Evolutionary conservation across 2,888 invertebrate genomes (phyloP).

Genomic region (Branchellion lobata): DNA sequence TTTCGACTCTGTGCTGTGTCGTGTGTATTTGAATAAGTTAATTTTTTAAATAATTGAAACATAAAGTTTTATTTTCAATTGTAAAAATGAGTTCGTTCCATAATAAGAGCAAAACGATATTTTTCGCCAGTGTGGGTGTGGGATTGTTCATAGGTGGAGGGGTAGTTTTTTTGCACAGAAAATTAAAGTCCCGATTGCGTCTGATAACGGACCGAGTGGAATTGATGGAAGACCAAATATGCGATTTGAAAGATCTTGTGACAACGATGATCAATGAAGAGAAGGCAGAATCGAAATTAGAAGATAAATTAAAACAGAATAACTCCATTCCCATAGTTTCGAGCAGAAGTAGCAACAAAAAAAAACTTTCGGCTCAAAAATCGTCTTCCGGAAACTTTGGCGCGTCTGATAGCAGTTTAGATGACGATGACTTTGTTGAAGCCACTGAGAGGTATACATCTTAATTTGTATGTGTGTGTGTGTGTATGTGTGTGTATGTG

Average conservation of each 20-base stretch:
- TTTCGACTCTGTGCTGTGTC: too few species aligned
- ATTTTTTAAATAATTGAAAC: too few species aligned
- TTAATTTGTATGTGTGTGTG: too few species aligned
- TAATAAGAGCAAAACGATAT: background rate
- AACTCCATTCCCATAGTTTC: background rate
- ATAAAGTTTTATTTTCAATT: too few species aligned
- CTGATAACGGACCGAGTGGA: background rate
- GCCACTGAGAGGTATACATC: background rate
- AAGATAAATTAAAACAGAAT: background rate
- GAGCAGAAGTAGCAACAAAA: background rate
- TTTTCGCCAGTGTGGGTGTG: background rate
- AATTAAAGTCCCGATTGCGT: slow-evolving; percentile 1
- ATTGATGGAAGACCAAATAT: background rate
- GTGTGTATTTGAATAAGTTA: too few species aligned
- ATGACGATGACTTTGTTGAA: background rate
- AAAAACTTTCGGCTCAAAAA: too few species aligned
- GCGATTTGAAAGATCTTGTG: slow-evolving; percentile 12
- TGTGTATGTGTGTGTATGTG: too few species aligned
- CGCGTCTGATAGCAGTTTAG: background rate
- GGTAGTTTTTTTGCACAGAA: background rate
- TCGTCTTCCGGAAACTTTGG: background rate
- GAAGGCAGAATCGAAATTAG: background rate
- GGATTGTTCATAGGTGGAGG: slow-evolving; percentile 6
- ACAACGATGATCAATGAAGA: background rate
- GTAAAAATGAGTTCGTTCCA: background rate